These are phyloP conservation scores for Calliopum simillimum DNA, from an alignment of 2,888 invertebrate species.

Conservation along the genomic window DNA sequence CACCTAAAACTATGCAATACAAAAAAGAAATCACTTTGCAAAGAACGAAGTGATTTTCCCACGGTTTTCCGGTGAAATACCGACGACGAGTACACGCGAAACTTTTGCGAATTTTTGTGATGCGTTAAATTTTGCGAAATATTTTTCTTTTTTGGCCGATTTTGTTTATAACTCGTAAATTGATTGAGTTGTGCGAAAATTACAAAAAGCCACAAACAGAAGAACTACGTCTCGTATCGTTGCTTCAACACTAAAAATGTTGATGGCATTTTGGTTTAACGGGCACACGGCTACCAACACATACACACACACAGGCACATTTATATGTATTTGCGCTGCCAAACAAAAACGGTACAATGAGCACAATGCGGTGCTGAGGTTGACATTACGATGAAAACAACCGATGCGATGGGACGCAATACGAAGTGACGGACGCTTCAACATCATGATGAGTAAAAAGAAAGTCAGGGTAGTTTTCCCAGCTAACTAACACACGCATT, in stretches of 20 bases:
- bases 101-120: no score
- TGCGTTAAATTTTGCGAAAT: no score
- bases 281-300: conserved; percentile 48
- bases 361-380: conserved; percentile 31
- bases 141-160: no score
- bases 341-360: conserved; percentile 33
- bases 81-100: no score
- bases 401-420: not conserved
- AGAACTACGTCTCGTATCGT: conserved; percentile 62
- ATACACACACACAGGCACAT: conserved; percentile 35
- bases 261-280: conserved; percentile 45
- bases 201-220: conserved; percentile 25
- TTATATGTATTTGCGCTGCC: conserved; percentile 34
- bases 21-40: conserved; percentile 41
- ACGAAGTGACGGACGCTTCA: not conserved
- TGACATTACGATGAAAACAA: conserved; percentile 32
- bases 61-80: conserved; percentile 12
- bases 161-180: not conserved
- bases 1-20: conserved; percentile 21
- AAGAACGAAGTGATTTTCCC: conserved; percentile 19
- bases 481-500: not conserved
- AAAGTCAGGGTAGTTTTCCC: not conserved
- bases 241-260: conserved; percentile 63
- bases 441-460: conserved; percentile 15
- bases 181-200: not conserved